These are phyloP conservation scores for Lampris megalopsis DNA, from an alignment of 2,113 vertebrate genomes.

Conservation along the genomic window DNA sequence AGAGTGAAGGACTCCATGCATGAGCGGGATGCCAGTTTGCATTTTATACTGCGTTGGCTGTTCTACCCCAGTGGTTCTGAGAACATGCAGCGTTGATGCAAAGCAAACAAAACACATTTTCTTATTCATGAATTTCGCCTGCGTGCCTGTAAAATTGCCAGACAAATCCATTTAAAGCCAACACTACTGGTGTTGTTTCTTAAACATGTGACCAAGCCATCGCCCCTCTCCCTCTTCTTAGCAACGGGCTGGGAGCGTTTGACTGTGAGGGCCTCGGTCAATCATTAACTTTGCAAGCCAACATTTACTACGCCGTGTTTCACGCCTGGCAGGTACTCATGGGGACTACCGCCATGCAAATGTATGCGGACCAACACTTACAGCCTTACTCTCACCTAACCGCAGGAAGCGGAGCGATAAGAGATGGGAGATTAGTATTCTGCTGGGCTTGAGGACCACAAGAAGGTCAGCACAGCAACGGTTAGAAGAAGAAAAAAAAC, in stretches of 20 bases:
- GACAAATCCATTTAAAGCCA: conserved; percentile 36
- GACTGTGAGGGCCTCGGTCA: conserved; percentile 53
- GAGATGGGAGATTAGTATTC: neutral
- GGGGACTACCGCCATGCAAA: conserved; percentile 44
- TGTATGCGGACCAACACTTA: neutral
- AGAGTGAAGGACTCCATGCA: conserved; percentile 7
- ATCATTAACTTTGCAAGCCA: conserved; percentile 79
- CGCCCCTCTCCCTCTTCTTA: conserved; percentile 61
- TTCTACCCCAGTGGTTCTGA: conserved; percentile 16
- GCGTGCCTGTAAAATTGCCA: neutral
- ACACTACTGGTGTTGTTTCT: conserved; percentile 21
- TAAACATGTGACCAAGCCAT: conserved; percentile 41
- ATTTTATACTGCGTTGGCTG: conserved; percentile 56
- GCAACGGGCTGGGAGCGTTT: conserved; percentile 74
- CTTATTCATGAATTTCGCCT: conserved; percentile 4
- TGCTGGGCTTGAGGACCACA: conserved; percentile 1
- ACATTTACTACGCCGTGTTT: conserved; percentile 45
- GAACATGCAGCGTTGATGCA: neutral
- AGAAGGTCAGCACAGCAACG: neutral
- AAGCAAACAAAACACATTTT: neutral
- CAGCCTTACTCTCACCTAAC: conserved; percentile 4
- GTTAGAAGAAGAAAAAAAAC: too few relatives aligned
- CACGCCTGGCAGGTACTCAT: conserved; percentile 28
- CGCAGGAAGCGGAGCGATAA: neutral
- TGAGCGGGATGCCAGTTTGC: conserved; percentile 49